phyloP scores from a whole-genome alignment of 2,888 invertebrate species.

The Adelognathus sp. region DNA sequence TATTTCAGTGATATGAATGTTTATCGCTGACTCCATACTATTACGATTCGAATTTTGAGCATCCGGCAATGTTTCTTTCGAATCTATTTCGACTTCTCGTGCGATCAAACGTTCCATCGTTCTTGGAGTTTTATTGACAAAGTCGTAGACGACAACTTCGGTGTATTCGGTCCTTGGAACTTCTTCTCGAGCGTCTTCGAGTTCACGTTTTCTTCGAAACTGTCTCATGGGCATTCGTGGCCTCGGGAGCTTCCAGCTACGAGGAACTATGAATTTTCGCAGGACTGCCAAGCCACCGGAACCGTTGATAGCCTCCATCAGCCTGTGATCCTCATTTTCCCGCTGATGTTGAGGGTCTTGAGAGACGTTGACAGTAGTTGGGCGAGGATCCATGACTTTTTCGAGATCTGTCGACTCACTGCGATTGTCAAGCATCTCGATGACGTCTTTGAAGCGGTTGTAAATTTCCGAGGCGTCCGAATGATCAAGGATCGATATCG shows the following conservation, averaged over 20 bases:
- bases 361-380: not conserved
- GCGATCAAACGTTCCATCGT: constrained; percentile 14
- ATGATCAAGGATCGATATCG: constrained; percentile 14
- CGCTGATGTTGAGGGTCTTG: not conserved
- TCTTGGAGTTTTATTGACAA: constrained; percentile 35
- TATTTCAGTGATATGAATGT: constrained; percentile 36
- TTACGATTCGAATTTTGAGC: not conserved
- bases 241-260: not conserved
- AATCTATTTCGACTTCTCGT: constrained; percentile 1
- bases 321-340: not conserved
- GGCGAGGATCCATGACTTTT: not conserved
- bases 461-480: constrained; percentile 9
- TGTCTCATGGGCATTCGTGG: not conserved
- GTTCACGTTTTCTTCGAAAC: constrained; percentile 32
- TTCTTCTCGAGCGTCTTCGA: not conserved
- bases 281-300: not conserved
- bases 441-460: constrained; percentile 18
- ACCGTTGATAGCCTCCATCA: not conserved
- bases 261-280: not conserved
- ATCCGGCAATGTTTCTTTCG: not conserved
- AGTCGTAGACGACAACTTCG: constrained; percentile 22
- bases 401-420: not conserved
- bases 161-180: not conserved
- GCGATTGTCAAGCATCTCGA: not conserved
- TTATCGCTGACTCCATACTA: constrained; percentile 29